These are phyloP conservation scores for Gortyna flavago DNA, from an alignment of 2,888 invertebrate genomes.

Conservation along the genomic window DNA sequence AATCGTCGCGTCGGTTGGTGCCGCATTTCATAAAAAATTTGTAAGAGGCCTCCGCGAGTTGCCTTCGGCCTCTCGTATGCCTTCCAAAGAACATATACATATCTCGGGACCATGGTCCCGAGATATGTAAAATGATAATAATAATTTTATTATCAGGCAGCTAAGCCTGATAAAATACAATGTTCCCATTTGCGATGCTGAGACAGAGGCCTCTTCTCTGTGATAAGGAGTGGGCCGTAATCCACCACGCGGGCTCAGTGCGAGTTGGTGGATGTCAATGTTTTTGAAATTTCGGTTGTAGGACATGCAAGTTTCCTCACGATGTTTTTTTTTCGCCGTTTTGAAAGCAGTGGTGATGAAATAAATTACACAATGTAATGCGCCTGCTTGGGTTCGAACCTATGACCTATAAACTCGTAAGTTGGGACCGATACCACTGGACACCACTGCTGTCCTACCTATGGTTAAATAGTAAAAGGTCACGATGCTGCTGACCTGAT, in stretches of 20 bases:
- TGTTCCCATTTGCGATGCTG: too few relatives aligned
- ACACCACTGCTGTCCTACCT: not conserved
- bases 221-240: not conserved
- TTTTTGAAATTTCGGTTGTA: not conserved
- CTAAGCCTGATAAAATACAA: too few relatives aligned
- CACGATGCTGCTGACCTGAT: constrained; percentile 1
- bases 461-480: not conserved
- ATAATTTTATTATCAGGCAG: too few relatives aligned
- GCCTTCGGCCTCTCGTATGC: too few relatives aligned
- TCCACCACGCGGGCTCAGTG: not conserved
- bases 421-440: not conserved
- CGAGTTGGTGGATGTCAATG: not conserved
- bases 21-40: too few relatives aligned
- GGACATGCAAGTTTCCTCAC: not conserved
- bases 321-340: not conserved
- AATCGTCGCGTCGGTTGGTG: too few relatives aligned
- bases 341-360: not conserved
- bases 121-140: too few relatives aligned
- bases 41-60: too few relatives aligned
- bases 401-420: not conserved
- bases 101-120: too few relatives aligned
- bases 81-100: too few relatives aligned
- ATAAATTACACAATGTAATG: not conserved
- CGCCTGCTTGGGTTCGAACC: not conserved
- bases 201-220: too few relatives aligned